These are phyloP conservation scores for Chlamydotis undulata DNA, from an alignment of 2,113 vertebrate genomes.

Conservation along the genomic window DNA sequence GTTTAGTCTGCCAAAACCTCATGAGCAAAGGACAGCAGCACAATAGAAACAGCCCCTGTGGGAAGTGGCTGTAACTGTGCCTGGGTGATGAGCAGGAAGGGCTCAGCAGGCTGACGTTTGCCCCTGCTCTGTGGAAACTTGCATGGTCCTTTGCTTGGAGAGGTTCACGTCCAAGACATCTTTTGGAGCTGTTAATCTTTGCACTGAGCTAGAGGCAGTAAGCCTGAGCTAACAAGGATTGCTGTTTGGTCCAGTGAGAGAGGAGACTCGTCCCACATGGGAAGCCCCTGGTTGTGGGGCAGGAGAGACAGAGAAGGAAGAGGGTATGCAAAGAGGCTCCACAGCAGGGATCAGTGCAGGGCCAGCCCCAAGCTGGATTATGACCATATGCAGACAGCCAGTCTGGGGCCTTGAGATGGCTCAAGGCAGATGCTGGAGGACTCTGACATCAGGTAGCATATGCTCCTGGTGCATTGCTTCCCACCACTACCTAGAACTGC, in stretches of 20 bases:
- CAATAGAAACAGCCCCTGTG: not conserved
- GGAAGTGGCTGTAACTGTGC: not conserved
- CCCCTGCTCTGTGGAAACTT: not conserved
- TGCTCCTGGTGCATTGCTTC: not conserved
- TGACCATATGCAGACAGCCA: fast-evolving
- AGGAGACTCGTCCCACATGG: not conserved
- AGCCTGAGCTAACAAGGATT: not conserved
- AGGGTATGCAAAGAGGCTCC: not conserved
- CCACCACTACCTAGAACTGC: not conserved
- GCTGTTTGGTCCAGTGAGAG: not conserved
- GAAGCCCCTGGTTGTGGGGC: not conserved
- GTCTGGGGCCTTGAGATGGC: not conserved
- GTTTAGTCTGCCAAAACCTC: not conserved
- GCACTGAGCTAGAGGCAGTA: not conserved
- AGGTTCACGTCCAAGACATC: not conserved
- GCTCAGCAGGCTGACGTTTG: not conserved
- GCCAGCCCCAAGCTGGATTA: not conserved
- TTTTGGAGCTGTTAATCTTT: not conserved
- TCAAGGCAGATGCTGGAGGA: not conserved
- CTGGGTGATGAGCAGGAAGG: not conserved
- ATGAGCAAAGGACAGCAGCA: not conserved
- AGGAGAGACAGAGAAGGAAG: not conserved
- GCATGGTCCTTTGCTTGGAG: not conserved
- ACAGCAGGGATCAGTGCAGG: not conserved
- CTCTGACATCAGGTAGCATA: fast-evolving